Evolutionary conservation across 2,888 invertebrate genomes (phyloP).

Genomic region (Protula sp.): DNA sequence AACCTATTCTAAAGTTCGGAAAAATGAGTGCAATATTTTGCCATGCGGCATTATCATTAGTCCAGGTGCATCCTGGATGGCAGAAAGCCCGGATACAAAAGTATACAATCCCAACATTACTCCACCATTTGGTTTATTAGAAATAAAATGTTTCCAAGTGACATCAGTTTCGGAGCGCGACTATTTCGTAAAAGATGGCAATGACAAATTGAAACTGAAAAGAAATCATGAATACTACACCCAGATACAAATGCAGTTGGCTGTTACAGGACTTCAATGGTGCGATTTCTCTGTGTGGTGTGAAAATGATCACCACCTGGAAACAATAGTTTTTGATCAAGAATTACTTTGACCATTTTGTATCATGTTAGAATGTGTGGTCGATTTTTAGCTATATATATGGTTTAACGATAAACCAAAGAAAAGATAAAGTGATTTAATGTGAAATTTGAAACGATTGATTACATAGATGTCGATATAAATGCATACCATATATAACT

Average conservation of each 20-base stretch:
- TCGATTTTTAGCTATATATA: no score
- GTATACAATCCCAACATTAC: neutral
- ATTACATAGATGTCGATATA: no score
- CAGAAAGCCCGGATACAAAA: neutral
- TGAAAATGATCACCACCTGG: slow-evolving; percentile 1
- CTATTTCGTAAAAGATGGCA: neutral
- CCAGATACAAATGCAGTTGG: neutral
- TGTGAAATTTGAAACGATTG: no score
- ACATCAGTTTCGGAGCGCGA: neutral
- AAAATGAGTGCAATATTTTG: neutral
- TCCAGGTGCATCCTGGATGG: neutral
- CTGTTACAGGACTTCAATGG: neutral
- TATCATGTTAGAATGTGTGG: neutral
- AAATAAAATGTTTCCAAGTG: neutral
- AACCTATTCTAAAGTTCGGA: neutral
- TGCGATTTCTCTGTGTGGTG: slow-evolving; percentile 4
- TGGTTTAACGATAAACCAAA: neutral
- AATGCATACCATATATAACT: no score
- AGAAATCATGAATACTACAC: neutral
- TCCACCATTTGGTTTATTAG: slow-evolving; percentile 1
- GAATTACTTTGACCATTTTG: neutral
- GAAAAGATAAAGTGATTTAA: neutral
- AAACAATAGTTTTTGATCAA: slow-evolving; percentile 3
- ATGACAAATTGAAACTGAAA: neutral
- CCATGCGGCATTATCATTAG: neutral